Conservation (phyloP, 2,113 vertebrate species). For the Parus major region DNA sequence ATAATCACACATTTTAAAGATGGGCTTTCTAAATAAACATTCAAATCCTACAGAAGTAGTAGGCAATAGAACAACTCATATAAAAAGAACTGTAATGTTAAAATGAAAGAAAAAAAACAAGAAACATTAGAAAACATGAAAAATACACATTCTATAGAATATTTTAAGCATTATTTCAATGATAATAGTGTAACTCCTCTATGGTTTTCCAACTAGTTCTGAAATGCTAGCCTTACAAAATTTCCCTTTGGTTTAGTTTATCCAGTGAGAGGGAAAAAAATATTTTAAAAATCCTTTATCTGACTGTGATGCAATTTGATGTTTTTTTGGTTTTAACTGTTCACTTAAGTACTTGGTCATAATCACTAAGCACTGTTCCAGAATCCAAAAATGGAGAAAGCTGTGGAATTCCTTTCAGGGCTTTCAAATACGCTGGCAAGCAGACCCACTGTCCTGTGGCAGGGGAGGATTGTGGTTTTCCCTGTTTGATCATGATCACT, state of each 20-base stretch:
- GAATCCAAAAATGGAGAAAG: conserved; percentile 28
- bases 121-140: neutral
- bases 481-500: neutral
- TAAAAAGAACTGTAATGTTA: neutral
- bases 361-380: neutral
- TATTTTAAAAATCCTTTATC: neutral
- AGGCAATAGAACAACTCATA: neutral
- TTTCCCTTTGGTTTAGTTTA: neutral
- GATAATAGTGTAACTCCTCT: neutral
- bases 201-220: neutral
- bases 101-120: neutral
- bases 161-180: neutral
- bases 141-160: neutral
- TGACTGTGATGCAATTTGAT: conserved; percentile 2
- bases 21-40: neutral
- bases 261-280: neutral
- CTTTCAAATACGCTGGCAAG: neutral
- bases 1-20: neutral
- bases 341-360: conserved; percentile 1
- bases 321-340: neutral
- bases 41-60: neutral
- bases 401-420: conserved; percentile 14
- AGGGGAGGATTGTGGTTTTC: conserved; percentile 29
- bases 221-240: neutral
- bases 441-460: neutral